A percentile compares a stretch with the other conserved stretches of the same genome.
Conservation (phyloP, 2,797 vertebrate species). For the Fratercula arctica region DNA sequence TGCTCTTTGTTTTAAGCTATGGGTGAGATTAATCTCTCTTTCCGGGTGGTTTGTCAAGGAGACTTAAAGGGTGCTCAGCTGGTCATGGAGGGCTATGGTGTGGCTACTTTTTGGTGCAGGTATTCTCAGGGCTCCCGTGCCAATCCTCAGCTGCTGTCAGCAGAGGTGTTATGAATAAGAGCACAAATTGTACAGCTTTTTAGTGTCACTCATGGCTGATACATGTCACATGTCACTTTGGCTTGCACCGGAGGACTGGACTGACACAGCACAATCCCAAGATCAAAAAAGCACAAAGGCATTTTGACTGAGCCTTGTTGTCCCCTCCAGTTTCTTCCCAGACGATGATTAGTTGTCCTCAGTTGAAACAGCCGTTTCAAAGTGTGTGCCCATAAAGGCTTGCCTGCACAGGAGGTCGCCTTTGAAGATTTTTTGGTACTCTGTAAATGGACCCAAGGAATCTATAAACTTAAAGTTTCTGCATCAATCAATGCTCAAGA, state of each 20-base stretch:
- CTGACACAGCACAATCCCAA: neutral
- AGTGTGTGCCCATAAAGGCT: neutral
- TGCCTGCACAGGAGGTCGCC: neutral
- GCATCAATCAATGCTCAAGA: neutral
- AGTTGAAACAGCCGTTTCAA: neutral
- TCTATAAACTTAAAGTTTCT: neutral
- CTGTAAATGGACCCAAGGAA: neutral
- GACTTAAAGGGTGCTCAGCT: neutral
- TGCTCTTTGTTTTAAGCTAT: neutral
- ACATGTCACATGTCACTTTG: neutral
- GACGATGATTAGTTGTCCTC: neutral
- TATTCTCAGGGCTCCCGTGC: neutral
- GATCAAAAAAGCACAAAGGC: neutral
- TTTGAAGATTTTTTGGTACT: neutral
- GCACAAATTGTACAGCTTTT: neutral
- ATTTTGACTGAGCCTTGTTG: neutral
- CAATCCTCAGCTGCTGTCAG: neutral
- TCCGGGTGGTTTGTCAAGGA: neutral
- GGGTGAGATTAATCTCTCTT: neutral
- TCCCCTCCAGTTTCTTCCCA: neutral
- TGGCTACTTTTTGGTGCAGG: neutral
- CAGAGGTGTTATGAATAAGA: neutral
- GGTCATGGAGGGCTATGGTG: neutral
- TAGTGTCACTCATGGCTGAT: neutral
- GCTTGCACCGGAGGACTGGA: neutral